A percentile compares a stretch with the other conserved stretches of the same genome.
phyloP scores from a whole-genome alignment of 2,888 invertebrate species.

The Lasioglossum pauxillum region DNA sequence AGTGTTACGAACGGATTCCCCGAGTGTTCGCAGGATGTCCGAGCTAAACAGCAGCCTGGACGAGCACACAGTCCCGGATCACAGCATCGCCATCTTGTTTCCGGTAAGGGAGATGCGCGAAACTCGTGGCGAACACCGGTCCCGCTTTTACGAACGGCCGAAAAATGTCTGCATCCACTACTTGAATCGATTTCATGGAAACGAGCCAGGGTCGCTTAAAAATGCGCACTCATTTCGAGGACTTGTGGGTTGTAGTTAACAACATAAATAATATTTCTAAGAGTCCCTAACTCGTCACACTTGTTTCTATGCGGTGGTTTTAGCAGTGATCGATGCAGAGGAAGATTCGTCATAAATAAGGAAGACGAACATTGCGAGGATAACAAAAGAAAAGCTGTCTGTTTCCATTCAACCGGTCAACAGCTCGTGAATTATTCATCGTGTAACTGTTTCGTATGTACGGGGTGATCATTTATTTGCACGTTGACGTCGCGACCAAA shows the following conservation, averaged over 20 bases:
- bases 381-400: neutral
- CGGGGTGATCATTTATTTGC: neutral
- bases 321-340: neutral
- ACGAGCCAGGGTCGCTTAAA: neutral
- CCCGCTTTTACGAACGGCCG: neutral
- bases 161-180: neutral
- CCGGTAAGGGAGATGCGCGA: constrained; percentile 52
- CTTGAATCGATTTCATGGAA: neutral
- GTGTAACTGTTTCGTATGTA: neutral
- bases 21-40: constrained; percentile 37
- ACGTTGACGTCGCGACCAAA: neutral
- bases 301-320: neutral
- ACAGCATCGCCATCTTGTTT: constrained; percentile 52
- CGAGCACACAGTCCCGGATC: neutral
- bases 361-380: neutral
- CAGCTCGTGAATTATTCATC: constrained; percentile 27
- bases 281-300: neutral
- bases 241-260: too few species aligned
- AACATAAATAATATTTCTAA: neutral
- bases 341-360: neutral
- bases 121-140: neutral
- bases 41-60: constrained; percentile 19
- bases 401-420: neutral
- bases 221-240: neutral
- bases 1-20: constrained; percentile 5